Conservation (phyloP, 2,113 vertebrate genomes). For the Scopus umbretta region DNA sequence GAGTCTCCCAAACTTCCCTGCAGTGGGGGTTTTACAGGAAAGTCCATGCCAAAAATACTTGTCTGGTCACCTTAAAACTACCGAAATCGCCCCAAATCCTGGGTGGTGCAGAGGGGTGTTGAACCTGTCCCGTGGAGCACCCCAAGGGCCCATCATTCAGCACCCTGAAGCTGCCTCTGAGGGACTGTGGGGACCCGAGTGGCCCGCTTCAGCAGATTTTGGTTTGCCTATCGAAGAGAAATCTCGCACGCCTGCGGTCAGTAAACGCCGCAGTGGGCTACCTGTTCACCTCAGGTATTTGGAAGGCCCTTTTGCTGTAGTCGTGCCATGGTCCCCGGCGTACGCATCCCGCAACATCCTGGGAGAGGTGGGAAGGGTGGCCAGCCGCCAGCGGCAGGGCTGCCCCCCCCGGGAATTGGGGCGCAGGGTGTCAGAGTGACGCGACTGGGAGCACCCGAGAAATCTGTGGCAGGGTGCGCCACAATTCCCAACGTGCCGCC, state of each 20-base stretch:
- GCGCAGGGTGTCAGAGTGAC: rapidly evolving
- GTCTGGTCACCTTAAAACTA: not conserved
- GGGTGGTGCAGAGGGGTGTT: rapidly evolving
- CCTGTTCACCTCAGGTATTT: not conserved
- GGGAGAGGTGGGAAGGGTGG: not conserved
- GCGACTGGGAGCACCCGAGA: rapidly evolving
- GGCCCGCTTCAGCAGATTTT: not conserved
- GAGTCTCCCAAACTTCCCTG: not conserved
- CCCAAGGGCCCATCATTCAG: not conserved
- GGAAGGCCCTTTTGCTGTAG: not conserved
- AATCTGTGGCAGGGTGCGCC: not conserved
- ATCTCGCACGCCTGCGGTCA: rapidly evolving
- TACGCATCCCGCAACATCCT: not conserved
- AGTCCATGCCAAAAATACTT: not conserved
- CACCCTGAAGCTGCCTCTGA: not conserved
- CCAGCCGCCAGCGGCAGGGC: rapidly evolving
- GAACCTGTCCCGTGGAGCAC: rapidly evolving
- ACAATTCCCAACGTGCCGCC: too few species aligned
- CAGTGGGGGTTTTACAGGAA: not conserved
- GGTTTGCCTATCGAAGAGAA: not conserved
- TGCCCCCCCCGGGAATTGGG: not conserved
- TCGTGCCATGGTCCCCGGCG: not conserved
- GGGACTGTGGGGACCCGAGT: rapidly evolving
- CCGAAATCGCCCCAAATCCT: not conserved
- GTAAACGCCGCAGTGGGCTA: not conserved